Evolutionary conservation across 1,140 invertebrate species (phyloP), one percentile per base, ranked within the genome.

Genomic region (Drosophila willistoni): DNA sequence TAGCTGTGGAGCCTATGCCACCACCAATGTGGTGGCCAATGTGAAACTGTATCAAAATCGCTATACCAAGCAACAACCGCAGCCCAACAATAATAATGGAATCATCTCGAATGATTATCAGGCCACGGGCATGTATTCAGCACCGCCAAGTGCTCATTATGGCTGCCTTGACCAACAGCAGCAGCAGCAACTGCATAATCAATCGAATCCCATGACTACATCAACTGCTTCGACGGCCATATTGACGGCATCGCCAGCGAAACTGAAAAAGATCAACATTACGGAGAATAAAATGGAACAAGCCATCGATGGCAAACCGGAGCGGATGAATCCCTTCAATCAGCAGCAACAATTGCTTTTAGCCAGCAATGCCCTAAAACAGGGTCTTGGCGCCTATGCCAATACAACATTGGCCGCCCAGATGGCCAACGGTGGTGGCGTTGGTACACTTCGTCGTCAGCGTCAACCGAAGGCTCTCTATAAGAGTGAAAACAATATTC

Each of bases 1-100:
- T 68, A 92, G 90, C 80, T 92, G 91, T 54, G 91, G 90, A 36
- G 91, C 91, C 39, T 92, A 92, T 82, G 91, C 91, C 76, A 92
- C 91, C 81, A 91, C 91, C 76, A 92, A 91, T 81, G 79, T 92
- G 65, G 91, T 92, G 29, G 84, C 86, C 74, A 92, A 92, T 77
- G 85, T 90, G 64, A 92, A 92, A 82, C 77, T 92, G 70, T 92
- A 91, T 78, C 91, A 91, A 69, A 91, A 91, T 68, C 91, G 89
- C 61, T 91, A 91, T 79, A 90, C 86, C 68, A 90, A 83, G 41
- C 77, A 77, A 22, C 10, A 44, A 33, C 44, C 63, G 51, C 66
- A 65, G 39, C 47, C 61, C 7, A 90, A 78, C 63, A 80, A 82
- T 59, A 91, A 83, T 60, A 80, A 85, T 64, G 71, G 71, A 29